phyloP scores from a whole-genome alignment of 2,888 invertebrate species.

The Onchidella celtica region DNA sequence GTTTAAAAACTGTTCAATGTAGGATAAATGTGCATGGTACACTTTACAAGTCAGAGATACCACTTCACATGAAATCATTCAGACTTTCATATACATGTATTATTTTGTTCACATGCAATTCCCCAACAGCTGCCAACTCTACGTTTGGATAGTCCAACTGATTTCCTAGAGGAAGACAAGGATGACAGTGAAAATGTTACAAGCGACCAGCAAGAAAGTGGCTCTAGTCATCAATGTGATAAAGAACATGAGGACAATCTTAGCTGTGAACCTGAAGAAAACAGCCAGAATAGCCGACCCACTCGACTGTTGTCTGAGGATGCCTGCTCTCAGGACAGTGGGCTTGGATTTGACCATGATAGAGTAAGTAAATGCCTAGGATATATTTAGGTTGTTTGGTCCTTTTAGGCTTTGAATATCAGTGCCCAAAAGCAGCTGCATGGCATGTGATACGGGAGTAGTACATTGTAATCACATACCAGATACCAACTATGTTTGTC shows the following conservation, averaged over 20 bases:
- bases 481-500: no score
- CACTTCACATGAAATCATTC: no score
- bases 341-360: conserved; percentile 70
- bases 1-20: no score
- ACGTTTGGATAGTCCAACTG: conserved; percentile 58
- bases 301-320: conserved; percentile 69
- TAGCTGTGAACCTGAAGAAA: background rate
- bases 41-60: no score
- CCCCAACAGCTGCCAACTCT: conserved; percentile 56
- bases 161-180: conserved; percentile 53
- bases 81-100: no score
- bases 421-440: no score
- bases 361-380: conserved; percentile 39
- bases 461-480: no score
- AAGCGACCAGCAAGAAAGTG: background rate
- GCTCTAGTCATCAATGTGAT: conserved; percentile 2
- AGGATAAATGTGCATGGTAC: no score
- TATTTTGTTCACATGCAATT: no score
- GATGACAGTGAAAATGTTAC: conserved; percentile 28
- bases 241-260: conserved; percentile 16
- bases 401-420: no score
- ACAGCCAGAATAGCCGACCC: conserved; percentile 48
- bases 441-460: no score
- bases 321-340: conserved; percentile 75
- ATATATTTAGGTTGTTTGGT: no score